Conservation (phyloP, 2,888 invertebrate genomes). For the Malthinus seriepunctatus region DNA sequence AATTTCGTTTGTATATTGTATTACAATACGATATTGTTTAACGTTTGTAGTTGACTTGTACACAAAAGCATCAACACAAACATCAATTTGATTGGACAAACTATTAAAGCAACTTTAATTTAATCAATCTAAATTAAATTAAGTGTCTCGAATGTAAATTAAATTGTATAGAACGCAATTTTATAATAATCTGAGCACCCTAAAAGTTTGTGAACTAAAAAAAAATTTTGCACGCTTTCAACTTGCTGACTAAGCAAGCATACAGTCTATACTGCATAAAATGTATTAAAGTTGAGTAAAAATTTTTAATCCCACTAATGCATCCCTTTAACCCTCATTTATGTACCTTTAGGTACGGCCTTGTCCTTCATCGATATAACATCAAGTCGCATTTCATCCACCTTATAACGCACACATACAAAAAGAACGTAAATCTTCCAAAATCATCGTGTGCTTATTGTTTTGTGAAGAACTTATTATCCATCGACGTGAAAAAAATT, state of each 20-base stretch:
- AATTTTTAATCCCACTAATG: conserved; percentile 38
- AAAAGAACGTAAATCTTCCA: background rate
- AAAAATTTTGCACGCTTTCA: background rate
- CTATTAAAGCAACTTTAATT: too few species aligned
- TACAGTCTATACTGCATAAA: background rate
- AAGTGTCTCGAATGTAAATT: too few species aligned
- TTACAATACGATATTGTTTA: too few species aligned
- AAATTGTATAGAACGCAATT: too few species aligned
- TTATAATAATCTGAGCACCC: background rate
- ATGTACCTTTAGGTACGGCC: conserved; percentile 16
- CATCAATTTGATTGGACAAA: too few species aligned
- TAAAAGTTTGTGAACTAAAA: background rate
- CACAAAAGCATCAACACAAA: too few species aligned
- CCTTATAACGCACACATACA: background rate
- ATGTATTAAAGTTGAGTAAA: conserved; percentile 15
- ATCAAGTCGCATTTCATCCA: conserved; percentile 11
- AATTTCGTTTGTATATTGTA: too few species aligned
- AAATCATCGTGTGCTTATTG: background rate
- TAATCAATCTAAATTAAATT: too few species aligned
- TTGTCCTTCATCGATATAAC: conserved; percentile 22
- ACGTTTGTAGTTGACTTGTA: too few species aligned
- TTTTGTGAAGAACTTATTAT: background rate
- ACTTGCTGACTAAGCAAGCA: conserved; percentile 13
- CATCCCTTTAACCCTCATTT: conserved; percentile 29
- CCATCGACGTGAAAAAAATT: background rate